These are phyloP conservation scores for Camponotus pennsylvanicus DNA, from an alignment of 1,140 invertebrate genomes.

Conservation along the genomic window DNA sequence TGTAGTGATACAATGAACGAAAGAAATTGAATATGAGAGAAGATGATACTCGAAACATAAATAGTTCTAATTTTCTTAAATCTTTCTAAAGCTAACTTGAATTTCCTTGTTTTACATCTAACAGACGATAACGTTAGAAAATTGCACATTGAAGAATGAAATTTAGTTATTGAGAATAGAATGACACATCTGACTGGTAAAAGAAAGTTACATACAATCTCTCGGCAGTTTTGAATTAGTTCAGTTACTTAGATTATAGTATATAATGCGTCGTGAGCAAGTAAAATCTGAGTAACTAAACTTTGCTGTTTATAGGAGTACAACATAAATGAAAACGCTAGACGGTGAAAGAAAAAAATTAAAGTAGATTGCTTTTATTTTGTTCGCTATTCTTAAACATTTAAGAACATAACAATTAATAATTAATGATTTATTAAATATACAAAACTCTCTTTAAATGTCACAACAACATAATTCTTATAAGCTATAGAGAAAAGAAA, in stretches of 20 bases:
- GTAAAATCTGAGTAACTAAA: conserved; percentile 80
- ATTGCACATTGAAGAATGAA: conserved; percentile 59
- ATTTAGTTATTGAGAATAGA: conserved; percentile 40
- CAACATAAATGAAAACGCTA: conserved; percentile 73
- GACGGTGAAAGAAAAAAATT: conserved; percentile 64
- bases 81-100: conserved; percentile 49
- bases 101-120: conserved; percentile 17
- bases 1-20: conserved; percentile 62
- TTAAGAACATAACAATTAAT: conserved; percentile 68
- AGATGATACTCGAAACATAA: conserved; percentile 54
- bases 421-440: conserved; percentile 31
- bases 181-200: conserved; percentile 65
- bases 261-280: conserved; percentile 64
- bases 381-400: conserved; percentile 59
- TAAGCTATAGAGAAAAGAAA: conserved; percentile 2
- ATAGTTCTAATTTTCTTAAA: conserved; percentile 48
- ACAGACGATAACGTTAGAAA: conserved; percentile 26
- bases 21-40: conserved; percentile 40
- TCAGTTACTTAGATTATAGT: conserved; percentile 77
- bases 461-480: conserved; percentile 46
- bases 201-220: conserved; percentile 75
- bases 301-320: conserved; percentile 77
- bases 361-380: conserved; percentile 32
- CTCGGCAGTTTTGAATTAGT: conserved; percentile 79
- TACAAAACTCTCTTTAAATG: conserved; percentile 49